These are phyloP conservation scores for Entelurus aequoreus DNA, from an alignment of 2,113 vertebrate species.

Conservation along the genomic window DNA sequence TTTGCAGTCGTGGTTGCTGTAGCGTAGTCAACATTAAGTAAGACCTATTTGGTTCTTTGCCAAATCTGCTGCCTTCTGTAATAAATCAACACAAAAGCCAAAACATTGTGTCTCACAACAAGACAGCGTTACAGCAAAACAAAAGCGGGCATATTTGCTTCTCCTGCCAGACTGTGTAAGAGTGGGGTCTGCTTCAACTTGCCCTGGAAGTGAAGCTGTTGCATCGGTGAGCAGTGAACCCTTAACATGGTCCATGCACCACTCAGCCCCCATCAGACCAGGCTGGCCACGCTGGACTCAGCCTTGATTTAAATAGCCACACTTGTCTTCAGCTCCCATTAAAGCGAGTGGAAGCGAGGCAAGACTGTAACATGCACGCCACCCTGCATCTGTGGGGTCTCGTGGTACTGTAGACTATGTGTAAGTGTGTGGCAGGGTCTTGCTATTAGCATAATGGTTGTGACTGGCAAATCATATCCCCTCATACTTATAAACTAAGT, in stretches of 20 bases:
- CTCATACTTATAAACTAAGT: constrained; percentile 47
- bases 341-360: constrained; percentile 29
- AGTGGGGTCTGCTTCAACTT: constrained; percentile 47
- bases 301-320: constrained; percentile 65
- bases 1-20: constrained; percentile 20
- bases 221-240: constrained; percentile 68
- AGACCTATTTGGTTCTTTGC: constrained; percentile 43
- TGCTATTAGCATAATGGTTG: constrained; percentile 62
- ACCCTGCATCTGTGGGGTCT: constrained; percentile 52
- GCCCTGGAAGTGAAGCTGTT: constrained; percentile 67
- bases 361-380: constrained; percentile 49
- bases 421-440: constrained; percentile 39
- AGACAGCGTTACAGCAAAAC: constrained; percentile 51
- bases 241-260: constrained; percentile 59
- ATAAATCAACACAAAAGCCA: constrained; percentile 41
- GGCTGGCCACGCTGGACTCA: constrained; percentile 59
- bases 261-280: constrained; percentile 66
- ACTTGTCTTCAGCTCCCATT: constrained; percentile 64
- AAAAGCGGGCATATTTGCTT: constrained; percentile 54
- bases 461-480: constrained; percentile 54
- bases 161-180: constrained; percentile 65
- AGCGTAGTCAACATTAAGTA: constrained; percentile 35
- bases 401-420: constrained; percentile 47
- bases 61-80: constrained; percentile 44
- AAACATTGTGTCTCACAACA: constrained; percentile 47